Conservation (phyloP, 35 echinoderm and acorn worm species). For the Heliocidaris erythrogramma region DNA sequence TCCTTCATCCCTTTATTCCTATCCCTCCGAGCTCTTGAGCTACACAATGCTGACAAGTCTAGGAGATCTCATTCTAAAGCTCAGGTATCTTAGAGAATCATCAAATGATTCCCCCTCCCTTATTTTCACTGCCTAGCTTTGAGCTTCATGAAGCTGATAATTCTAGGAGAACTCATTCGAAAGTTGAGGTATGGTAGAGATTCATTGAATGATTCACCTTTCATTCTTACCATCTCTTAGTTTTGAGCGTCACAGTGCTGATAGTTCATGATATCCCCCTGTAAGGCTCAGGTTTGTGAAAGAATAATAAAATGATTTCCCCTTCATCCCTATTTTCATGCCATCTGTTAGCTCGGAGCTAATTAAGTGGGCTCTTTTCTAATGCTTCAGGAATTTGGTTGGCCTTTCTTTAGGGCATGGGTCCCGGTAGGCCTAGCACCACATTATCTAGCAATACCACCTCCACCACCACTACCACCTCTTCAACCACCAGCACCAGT, state of each 20-base stretch:
- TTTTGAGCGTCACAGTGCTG: constrained; percentile 69
- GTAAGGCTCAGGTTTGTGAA: constrained; percentile 23
- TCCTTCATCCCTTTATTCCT: too few species aligned
- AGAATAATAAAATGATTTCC: too few species aligned
- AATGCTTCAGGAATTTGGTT: too few species aligned
- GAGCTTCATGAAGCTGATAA: constrained; percentile 63
- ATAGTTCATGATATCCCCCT: constrained; percentile 46
- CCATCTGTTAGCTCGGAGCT: too few species aligned
- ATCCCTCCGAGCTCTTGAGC: too few species aligned
- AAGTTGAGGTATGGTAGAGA: too few species aligned
- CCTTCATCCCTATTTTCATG: too few species aligned
- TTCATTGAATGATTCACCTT: not conserved
- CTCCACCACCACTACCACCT: not conserved
- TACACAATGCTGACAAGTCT: too few species aligned
- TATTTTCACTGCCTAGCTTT: constrained; percentile 79
- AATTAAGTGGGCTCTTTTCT: too few species aligned
- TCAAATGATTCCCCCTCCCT: constrained; percentile 50
- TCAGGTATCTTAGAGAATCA: too few species aligned
- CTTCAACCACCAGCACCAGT: constrained; percentile 15
- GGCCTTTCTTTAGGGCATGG: not conserved
- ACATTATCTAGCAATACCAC: not conserved
- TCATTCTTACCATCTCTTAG: constrained; percentile 82
- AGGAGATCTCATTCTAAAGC: too few species aligned
- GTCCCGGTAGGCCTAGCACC: constrained; percentile 26
- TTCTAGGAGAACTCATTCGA: not conserved